Evolutionary conservation across 2,888 invertebrate species (phyloP).

Genomic region (Bellardia bayeri): DNA sequence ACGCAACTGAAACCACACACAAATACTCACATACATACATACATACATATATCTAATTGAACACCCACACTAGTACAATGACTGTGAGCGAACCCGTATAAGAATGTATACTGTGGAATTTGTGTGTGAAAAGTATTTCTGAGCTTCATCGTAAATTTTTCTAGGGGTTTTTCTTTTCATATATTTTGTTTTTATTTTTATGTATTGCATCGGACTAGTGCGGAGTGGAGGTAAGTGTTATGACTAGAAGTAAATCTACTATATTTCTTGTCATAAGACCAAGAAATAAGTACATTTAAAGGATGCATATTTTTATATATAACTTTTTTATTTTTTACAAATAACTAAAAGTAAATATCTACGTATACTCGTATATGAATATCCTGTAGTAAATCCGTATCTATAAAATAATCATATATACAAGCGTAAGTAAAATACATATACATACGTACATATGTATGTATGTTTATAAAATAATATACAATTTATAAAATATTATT

Average conservation of each 20-base stretch:
- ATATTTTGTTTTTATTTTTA: background rate
- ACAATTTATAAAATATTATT: constrained; percentile 34
- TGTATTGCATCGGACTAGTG: background rate
- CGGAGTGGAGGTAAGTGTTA: background rate
- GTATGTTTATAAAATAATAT: background rate
- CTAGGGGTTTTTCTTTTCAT: constrained; percentile 3
- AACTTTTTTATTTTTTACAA: background rate
- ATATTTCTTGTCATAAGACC: background rate
- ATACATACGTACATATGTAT: no score
- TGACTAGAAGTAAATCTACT: constrained; percentile 18
- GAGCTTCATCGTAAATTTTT: constrained; percentile 31
- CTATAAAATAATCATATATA: constrained; percentile 20
- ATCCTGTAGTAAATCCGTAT: constrained; percentile 29
- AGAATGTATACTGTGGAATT: constrained; percentile 50
- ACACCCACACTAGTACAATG: constrained; percentile 13
- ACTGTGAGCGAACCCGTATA: background rate
- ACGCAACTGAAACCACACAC: background rate
- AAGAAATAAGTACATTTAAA: background rate
- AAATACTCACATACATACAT: background rate
- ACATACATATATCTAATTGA: background rate
- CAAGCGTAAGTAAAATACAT: background rate
- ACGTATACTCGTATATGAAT: background rate
- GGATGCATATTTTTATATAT: background rate
- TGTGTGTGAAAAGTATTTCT: constrained; percentile 48
- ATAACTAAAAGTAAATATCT: background rate